Base-by-base conservation (phyloP, 2,113 vertebrate genomes). In the Enhydra lutris region DNA sequence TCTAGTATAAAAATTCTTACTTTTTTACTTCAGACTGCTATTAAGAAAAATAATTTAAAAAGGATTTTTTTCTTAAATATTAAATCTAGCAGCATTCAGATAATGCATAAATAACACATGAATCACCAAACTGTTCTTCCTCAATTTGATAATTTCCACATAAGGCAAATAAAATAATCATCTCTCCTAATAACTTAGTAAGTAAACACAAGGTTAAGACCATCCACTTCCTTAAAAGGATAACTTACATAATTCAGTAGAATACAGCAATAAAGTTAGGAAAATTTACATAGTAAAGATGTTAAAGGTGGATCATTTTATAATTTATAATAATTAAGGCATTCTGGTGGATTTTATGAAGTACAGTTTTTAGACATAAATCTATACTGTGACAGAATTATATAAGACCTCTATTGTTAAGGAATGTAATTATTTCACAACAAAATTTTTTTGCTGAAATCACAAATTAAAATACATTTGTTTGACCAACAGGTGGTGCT, bases 401-500 rank as follows among this genome's bases (percentile, higher is more conserved):
- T 36, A 42, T 39, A 50, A 81, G 2, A 89, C 9, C 29, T 92
- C 79, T 83, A 7, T 55, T 88, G 74, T 82, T 80, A 94, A 69
- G 4, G 3, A 93, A 89, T 67, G 3, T 36, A 57, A 94, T 50
- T 10, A 79, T 61, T 96, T 36, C 63, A 87, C 29, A 91, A 65
- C 34, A 59, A 50, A 36, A 69, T 74, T 7, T 63, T 92, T 83
- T 67, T 87, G 45, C 14, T 89, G 59, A 82, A 95, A 81, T 94
- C 57, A 88, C 81, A 96, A 93, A 92, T 91, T 73, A 94, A 97
- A 96, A 94, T 91, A 95, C 73, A 79, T 91, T 20, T 63, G 7
- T 17, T 13, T 96, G 81, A 91, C 96, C 98, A 98, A 98, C 20
- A 98, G 97, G 92, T 98, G 98, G 98, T 95, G 95, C 96, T 98